Conservation (phyloP, 2,888 invertebrate species). For the Heliconius aoede region DNA sequence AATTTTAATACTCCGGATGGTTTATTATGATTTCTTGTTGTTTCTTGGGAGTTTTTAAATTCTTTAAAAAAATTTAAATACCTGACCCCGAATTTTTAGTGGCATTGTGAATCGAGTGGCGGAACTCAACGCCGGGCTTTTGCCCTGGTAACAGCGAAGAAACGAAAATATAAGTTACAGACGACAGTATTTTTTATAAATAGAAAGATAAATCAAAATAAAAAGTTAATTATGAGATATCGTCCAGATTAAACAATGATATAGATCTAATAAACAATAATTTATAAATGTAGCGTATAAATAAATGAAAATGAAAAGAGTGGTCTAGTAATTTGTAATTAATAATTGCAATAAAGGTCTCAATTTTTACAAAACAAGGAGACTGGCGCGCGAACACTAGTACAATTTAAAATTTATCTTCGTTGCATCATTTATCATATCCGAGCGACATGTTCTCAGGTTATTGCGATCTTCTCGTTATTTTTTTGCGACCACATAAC, state of each 20-base stretch:
- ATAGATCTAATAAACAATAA: too few species aligned
- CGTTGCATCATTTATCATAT: slow-evolving; percentile 45
- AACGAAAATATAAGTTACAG: too few species aligned
- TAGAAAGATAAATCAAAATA: too few species aligned
- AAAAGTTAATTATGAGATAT: too few species aligned
- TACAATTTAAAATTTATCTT: slow-evolving; percentile 39
- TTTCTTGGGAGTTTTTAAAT: too few species aligned
- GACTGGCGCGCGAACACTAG: slow-evolving; percentile 27
- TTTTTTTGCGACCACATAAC: slow-evolving; percentile 38
- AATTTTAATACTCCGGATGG: background rate
- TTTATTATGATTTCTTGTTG: slow-evolving; percentile 5
- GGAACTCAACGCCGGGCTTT: too few species aligned
- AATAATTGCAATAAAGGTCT: background rate
- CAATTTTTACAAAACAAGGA: slow-evolving; percentile 4
- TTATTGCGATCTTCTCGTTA: slow-evolving; percentile 41
- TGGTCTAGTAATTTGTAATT: background rate
- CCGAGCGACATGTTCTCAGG: slow-evolving; percentile 43
- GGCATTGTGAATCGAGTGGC: too few species aligned
- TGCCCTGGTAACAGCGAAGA: too few species aligned
- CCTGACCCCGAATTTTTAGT: too few species aligned
- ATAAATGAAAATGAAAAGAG: background rate
- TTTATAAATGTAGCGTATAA: background rate
- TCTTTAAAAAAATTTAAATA: too few species aligned
- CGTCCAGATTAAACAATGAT: too few species aligned
- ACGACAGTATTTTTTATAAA: too few species aligned